Base-by-base conservation (phyloP, 2,888 invertebrate genomes). In the Plebejus argus region DNA sequence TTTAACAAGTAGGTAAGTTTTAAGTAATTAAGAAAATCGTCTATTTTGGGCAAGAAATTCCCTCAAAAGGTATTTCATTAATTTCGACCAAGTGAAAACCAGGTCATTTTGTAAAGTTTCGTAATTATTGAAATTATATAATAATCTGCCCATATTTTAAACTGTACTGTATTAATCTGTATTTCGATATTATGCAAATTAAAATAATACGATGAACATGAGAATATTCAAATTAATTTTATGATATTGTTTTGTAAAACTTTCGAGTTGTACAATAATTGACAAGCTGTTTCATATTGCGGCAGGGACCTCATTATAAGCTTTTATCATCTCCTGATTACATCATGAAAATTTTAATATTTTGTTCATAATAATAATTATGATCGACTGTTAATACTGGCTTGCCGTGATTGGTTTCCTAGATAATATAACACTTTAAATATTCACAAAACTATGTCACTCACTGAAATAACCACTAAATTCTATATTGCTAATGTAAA, bases 11-110 rank as follows among this genome's bases (percentile, higher is more conserved):
- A 28, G 28, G 8, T n/a, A 74, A 74, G 74, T 74, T 74, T 74
- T 53, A 74, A 53, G 53, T 74, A 74, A 53, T 74, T 74, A 72
- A 74, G 53, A 74, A 53, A 53, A 74, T 74, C 74, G 74, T 74
- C 74, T 74, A 49, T 49, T 74, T 53, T 53, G 23, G 74, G 49
- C 23, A 28, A 28, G 18, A 71, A 74, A 35, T 70, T 77, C 70
- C 77, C 23, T 76, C 58, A 71, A 58, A 76, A 56, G 76, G 61
- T 78, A 78, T 79, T 77, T 79, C 80, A 81, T 81, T 81, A 80
- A 79, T 77, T 79, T 79, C 71, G 76, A 66, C n/a, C 66, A 76
- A 78, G 58, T 78, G 75, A 78, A 79, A 79, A 77, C 70, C 78
- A 76, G 76, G 76, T 70, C 53, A 76, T 76, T 78, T 76, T 79